Conservation (phyloP, 2,888 invertebrate genomes). For the Cephus sareptanus region DNA sequence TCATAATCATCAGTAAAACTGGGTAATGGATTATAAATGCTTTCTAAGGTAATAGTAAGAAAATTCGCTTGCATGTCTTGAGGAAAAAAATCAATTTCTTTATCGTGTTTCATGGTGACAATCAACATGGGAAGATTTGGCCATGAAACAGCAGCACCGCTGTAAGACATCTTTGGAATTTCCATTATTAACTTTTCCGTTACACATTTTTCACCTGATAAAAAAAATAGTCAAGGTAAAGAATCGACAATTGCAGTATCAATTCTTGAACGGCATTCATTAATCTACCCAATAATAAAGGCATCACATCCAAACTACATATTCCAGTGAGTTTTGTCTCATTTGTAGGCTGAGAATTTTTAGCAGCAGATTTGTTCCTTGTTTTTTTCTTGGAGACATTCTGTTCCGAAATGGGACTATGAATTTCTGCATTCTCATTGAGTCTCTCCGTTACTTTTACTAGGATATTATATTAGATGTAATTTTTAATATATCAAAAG, state of each 20-base stretch:
- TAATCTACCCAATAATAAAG: slow-evolving; percentile 45
- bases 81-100: slow-evolving; percentile 21
- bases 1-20: slow-evolving; percentile 35
- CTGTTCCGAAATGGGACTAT: not conserved
- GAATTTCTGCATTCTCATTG: not conserved
- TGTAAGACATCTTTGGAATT: slow-evolving; percentile 27
- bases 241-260: not conserved
- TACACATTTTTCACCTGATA: slow-evolving; percentile 38
- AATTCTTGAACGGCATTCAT: not conserved
- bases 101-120: slow-evolving; percentile 26
- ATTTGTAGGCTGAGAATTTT: not conserved
- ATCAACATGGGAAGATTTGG: slow-evolving; percentile 44
- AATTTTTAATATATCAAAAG: slow-evolving; percentile 12
- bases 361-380: slow-evolving; percentile 13
- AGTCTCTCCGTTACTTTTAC: not conserved
- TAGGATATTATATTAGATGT: not conserved
- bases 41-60: slow-evolving; percentile 49
- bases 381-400: slow-evolving; percentile 6
- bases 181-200: slow-evolving; percentile 45
- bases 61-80: slow-evolving; percentile 33
- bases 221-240: not conserved
- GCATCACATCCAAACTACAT: slow-evolving; percentile 51
- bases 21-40: slow-evolving; percentile 46
- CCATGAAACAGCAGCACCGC: slow-evolving; percentile 37
- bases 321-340: slow-evolving; percentile 35